Evolutionary conservation across 2,113 vertebrate species (phyloP), one percentile per base, ranked within the genome.

Genomic region (Calyptommatus sinebrachiatus): DNA sequence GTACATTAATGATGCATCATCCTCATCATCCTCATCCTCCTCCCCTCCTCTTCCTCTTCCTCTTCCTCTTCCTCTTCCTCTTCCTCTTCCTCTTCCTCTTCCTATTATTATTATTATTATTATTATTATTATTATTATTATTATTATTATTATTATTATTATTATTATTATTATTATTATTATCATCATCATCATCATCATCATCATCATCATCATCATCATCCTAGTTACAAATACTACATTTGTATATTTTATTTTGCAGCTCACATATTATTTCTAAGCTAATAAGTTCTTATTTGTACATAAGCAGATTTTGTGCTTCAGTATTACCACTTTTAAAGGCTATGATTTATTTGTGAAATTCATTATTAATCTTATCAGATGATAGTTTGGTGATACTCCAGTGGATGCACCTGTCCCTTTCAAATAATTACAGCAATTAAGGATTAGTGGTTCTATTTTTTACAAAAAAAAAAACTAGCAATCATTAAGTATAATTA

Each of bases 401-500:
- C 76, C 82, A 77, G 79, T 89, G 88, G 87, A 80, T 77, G 84
- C 86, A 81, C 85, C 92, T 88, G 84, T 83, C 72, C 81, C 82
- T 89, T 93, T 83, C 84, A 86, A 85, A 84, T 92, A 92, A 93
- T 93, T 90, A 88, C 31, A 71, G 82, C 87, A 91, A 91, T 93
- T 94, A 88, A 84, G 83, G 89, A 91, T 92, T 89, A 86, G 35
- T 50, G 84, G 83, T 91, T 87, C 88, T 88, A 91, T 88, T 41
- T 41, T 41, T 41, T 41, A n/a, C n/a, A 4, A 41, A 41, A 41
- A 41, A 88, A 91, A 90, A 91, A 93, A 91, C 70, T 84, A 84
- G 79, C 91, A 88, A 77, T 92, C 86, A 85, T 93, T 94, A 92
- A 92, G 88, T 90, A 90, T 90, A 91, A 93, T 93, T 92, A 87